These are phyloP conservation scores for Gymnoscopelus braueri DNA, from an alignment of 2,797 vertebrate species.

Conservation along the genomic window DNA sequence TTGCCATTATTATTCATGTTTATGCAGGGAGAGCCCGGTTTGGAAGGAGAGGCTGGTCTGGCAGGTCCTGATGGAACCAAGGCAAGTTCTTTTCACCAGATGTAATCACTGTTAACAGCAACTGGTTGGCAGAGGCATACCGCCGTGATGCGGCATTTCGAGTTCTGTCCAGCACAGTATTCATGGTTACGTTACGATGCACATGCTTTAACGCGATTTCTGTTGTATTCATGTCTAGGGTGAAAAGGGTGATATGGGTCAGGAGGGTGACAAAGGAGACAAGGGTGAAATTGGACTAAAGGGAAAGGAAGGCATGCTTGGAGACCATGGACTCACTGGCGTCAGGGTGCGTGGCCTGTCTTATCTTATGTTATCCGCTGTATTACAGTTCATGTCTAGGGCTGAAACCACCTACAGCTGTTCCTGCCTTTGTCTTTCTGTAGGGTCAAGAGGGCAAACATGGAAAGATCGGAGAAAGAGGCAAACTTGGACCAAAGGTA, in stretches of 20 bases:
- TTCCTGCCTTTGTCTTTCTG: slow-evolving; percentile 20
- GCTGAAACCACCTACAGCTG: not conserved
- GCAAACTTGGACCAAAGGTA: slow-evolving; percentile 92
- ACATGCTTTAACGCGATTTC: not conserved
- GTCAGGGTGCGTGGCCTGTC: slow-evolving; percentile 86
- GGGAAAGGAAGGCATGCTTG: slow-evolving; percentile 91
- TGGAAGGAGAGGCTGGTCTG: slow-evolving; percentile 90
- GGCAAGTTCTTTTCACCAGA: slow-evolving; percentile 74
- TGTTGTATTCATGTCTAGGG: slow-evolving; percentile 79
- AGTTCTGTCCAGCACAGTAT: not conserved
- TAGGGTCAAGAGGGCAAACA: slow-evolving; percentile 96
- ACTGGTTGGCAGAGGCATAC: no score
- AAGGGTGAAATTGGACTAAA: slow-evolving; percentile 90
- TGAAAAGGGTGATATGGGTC: slow-evolving; percentile 93
- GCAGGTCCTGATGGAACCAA: slow-evolving; percentile 90
- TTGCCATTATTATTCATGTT: slow-evolving; percentile 21
- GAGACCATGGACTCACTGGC: slow-evolving; percentile 88
- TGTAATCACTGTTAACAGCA: not conserved
- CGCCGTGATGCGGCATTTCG: no score
- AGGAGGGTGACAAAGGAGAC: slow-evolving; percentile 90
- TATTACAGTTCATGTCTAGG: no score
- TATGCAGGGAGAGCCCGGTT: slow-evolving; percentile 89
- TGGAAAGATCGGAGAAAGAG: slow-evolving; percentile 92
- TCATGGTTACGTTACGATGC: not conserved
- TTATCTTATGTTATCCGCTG: no score